Percentiles rank a stretch among this genome's conserved stretches.
Evolutionary conservation across 1,140 invertebrate species (phyloP).

Genomic region (Drosophila biarmipes): DNA sequence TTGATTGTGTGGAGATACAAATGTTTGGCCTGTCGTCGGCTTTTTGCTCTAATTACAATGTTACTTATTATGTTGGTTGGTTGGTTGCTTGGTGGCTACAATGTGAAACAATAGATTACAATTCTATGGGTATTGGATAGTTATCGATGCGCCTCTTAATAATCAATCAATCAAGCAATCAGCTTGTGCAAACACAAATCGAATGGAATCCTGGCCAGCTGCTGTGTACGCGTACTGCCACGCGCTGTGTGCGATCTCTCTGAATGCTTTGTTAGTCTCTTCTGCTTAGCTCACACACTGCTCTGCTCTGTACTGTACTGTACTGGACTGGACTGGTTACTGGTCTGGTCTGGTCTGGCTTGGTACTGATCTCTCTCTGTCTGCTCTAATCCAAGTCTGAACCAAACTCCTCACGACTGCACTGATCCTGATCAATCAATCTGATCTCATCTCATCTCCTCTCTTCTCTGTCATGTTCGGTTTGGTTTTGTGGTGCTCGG

Average conservation of each 20-base stretch:
- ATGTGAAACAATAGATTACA: slow-evolving; percentile 61
- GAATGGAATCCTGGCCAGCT: slow-evolving; percentile 69
- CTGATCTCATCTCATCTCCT: slow-evolving; percentile 17
- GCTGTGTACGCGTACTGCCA: slow-evolving; percentile 66
- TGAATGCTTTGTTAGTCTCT: slow-evolving; percentile 27
- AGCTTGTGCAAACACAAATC: slow-evolving; percentile 49
- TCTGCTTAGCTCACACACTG: slow-evolving; percentile 29
- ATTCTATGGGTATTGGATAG: slow-evolving; percentile 60
- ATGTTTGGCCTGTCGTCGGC: slow-evolving; percentile 24
- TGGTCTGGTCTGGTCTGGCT: slow-evolving; percentile 7
- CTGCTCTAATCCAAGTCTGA: slow-evolving; percentile 50
- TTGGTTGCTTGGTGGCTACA: slow-evolving; percentile 40
- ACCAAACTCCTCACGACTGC: slow-evolving; percentile 48
- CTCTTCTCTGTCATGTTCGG: slow-evolving; percentile 71
- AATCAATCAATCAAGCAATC: slow-evolving; percentile 49
- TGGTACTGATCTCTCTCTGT: slow-evolving; percentile 27
- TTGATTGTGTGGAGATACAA: slow-evolving; percentile 55
- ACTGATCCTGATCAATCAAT: slow-evolving; percentile 64
- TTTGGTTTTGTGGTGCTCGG: slow-evolving; percentile 73
- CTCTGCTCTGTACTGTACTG: slow-evolving; percentile 27
- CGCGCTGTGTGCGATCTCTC: slow-evolving; percentile 44
- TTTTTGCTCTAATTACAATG: slow-evolving; percentile 66
- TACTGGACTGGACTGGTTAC: slow-evolving; percentile 17
- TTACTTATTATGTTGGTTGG: slow-evolving; percentile 45
- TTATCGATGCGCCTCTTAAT: slow-evolving; percentile 45